These are phyloP conservation scores for Sarotherodon lohbergeri DNA, from an alignment of 2,113 vertebrate genomes.

Conservation along the genomic window DNA sequence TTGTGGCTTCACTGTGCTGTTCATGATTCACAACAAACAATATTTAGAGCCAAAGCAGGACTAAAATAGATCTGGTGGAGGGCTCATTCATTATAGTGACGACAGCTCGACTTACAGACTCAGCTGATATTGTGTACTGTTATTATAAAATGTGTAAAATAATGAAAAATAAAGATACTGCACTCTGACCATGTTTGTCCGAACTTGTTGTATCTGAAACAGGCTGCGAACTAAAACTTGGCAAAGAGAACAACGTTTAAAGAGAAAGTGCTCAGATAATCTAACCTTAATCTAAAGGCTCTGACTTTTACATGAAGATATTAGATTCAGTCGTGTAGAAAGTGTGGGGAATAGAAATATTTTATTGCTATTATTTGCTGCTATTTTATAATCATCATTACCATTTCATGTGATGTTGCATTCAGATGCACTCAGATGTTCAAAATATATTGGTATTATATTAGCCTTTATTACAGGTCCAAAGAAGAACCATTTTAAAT, in stretches of 20 bases:
- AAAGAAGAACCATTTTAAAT: too few species aligned
- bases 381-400: too few species aligned
- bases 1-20: not conserved
- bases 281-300: not conserved
- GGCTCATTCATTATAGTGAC: not conserved
- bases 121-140: not conserved
- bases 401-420: too few species aligned
- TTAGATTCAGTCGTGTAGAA: not conserved
- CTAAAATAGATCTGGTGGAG: not conserved
- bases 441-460: too few species aligned
- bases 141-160: not conserved
- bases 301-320: not conserved
- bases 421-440: too few species aligned
- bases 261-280: not conserved
- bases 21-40: not conserved
- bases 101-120: not conserved
- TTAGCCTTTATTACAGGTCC: too few species aligned
- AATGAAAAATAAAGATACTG: not conserved
- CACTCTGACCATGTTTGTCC: not conserved
- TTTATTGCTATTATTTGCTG: too few species aligned
- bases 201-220: not conserved
- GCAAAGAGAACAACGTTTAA: not conserved
- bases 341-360: too few species aligned
- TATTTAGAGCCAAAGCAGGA: not conserved
- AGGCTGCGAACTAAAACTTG: not conserved